Base-by-base conservation (phyloP, 2,888 invertebrate genomes). In the Sipha maydis region DNA sequence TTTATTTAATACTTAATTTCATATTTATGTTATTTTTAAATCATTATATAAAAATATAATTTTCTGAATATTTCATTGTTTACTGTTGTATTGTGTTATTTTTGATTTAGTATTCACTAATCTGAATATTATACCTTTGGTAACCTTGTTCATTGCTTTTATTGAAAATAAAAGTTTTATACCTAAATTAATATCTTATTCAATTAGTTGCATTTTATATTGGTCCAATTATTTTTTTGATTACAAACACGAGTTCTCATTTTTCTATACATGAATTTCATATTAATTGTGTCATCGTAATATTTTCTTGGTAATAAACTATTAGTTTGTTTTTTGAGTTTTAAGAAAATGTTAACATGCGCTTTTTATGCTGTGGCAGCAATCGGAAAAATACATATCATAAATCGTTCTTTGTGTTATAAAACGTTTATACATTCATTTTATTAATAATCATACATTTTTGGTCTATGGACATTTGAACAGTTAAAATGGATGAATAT, bases 261-360 rank as follows among this genome's bases (percentile, higher is more conserved):
- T 14, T n/a, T 17, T 67, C 69, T n/a, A 38, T n/a, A 38, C 41
- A 28, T 80, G 17, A 67, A 80, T 80, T 80, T 38, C 67, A 67
- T 67, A 67, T 5, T 28, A 67, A 38, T 80, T 67, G 41, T 28
- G 80, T 80, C 28, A 17, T 14, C 61, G 11, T 61, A 79, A 56
- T 79, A n/a, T 31, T 79, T 79, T 9, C 11, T 56, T 7, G 1
- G 38, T n/a, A 80, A 67, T n/a, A 38, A 67, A n/a, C 17, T 7
- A n/a, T n/a, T 56, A 31, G 38, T 80, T 34, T 34, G 3, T 67
- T 41, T 8, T 67, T 67, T n/a, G 38, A 17, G 38, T 80, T 69
- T 69, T 69, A 17, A 25, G 17, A 79, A 79, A 79, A 79, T 25
- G n/a, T 67, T 34, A 79, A 67, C 61, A 2, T 56, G 34, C 69